These are phyloP conservation scores for Deilephila elpenor DNA, from an alignment of 2,888 invertebrate genomes.

Conservation along the genomic window DNA sequence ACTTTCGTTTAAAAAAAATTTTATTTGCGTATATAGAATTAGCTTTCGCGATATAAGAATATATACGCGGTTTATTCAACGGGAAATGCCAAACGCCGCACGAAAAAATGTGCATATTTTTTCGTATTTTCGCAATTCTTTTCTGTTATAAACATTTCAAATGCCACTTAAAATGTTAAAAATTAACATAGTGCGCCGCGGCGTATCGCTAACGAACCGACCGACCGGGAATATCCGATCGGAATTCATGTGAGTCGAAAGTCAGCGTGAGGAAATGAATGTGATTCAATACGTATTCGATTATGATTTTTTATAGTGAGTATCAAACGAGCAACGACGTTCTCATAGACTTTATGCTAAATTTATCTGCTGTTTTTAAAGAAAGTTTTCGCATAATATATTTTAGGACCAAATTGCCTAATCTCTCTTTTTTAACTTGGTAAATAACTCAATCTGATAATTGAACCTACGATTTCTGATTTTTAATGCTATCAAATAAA, in stretches of 20 bases:
- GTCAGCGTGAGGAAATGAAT: background rate
- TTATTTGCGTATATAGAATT: conserved; percentile 9
- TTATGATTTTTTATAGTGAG: too few relatives aligned
- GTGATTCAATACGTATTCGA: too few relatives aligned
- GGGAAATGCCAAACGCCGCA: background rate
- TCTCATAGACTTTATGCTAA: too few relatives aligned
- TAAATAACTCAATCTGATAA: too few relatives aligned
- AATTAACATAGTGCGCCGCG: background rate
- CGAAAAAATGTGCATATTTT: background rate
- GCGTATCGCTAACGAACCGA: conserved; percentile 2
- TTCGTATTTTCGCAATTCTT: background rate
- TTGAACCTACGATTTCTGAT: too few relatives aligned
- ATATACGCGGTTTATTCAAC: background rate
- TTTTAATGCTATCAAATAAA: too few relatives aligned
- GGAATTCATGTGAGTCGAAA: background rate
- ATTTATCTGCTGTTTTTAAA: too few relatives aligned
- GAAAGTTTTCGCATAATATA: too few relatives aligned
- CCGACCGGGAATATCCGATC: background rate
- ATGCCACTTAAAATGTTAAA: conserved; percentile 6
- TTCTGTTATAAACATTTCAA: background rate
- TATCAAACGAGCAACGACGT: too few relatives aligned
- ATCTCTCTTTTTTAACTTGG: too few relatives aligned
- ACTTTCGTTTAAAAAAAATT: background rate
- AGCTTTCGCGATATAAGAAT: background rate
- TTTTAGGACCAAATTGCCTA: too few relatives aligned